A percentile compares a stretch with the other conserved stretches of the same genome.
Evolutionary conservation across 1,140 invertebrate genomes (phyloP).

Genomic region (Formica selysi): DNA sequence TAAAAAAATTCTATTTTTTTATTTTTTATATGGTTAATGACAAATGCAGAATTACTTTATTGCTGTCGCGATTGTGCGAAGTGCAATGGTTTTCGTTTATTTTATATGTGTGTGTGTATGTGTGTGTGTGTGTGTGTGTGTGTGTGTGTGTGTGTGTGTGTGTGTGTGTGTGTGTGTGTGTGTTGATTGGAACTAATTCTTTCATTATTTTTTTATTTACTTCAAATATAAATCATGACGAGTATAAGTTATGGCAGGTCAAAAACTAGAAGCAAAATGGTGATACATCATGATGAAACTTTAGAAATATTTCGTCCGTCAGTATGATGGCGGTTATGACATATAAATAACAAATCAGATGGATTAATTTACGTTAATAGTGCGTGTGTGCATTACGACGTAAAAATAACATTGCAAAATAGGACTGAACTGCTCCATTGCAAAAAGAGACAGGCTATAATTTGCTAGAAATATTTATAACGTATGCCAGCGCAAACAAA

Average conservation of each 20-base stretch:
- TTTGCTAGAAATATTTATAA: conserved; percentile 53
- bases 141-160: too few relatives aligned
- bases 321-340: neutral
- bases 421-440: neutral
- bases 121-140: too few relatives aligned
- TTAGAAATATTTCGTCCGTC: neutral
- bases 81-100: neutral
- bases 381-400: neutral
- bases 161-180: neutral
- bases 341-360: conserved; percentile 22
- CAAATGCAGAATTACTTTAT: neutral
- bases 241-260: neutral
- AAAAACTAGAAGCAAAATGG: conserved; percentile 22
- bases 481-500: neutral
- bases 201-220: neutral
- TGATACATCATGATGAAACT: neutral
- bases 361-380: conserved; percentile 20
- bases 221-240: neutral
- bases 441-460: neutral
- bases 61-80: neutral
- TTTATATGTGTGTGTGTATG: too few relatives aligned
- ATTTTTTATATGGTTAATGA: neutral
- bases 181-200: neutral
- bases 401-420: conserved; percentile 23
- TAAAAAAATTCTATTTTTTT: neutral